Conservation (phyloP, 2,113 vertebrate species). For the Delphinus delphis region DNA sequence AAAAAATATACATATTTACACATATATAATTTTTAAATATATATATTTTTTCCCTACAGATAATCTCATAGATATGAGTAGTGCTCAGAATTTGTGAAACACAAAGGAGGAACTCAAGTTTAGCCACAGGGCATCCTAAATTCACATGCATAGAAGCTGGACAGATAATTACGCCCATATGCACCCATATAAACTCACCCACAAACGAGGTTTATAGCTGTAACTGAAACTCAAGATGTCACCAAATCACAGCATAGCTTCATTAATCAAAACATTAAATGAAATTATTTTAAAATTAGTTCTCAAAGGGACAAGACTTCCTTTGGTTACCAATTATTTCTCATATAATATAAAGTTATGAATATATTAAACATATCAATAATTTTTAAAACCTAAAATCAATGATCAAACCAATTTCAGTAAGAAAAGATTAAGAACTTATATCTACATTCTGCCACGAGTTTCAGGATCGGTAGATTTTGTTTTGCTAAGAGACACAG, state of each 20-base stretch:
- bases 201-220: constrained; percentile 18
- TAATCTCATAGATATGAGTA: neutral
- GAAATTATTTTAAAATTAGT: constrained; percentile 28
- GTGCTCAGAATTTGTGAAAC: neutral
- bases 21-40: neutral
- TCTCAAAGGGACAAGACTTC: neutral
- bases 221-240: constrained; percentile 32
- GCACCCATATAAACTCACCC: constrained; percentile 1
- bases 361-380: neutral
- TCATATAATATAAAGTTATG: neutral
- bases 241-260: neutral
- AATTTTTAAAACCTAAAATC: neutral
- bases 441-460: neutral
- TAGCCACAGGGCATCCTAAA: neutral
- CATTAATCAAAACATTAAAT: constrained; percentile 12
- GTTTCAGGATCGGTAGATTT: neutral
- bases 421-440: neutral
- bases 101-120: neutral
- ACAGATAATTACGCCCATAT: neutral
- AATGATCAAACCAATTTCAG: neutral
- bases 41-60: neutral
- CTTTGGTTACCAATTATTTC: neutral
- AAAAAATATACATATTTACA: neutral
- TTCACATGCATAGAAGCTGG: neutral
- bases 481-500: neutral